Percentiles rank a stretch among this genome's conserved stretches.
phyloP scores from a whole-genome alignment of 2,113 vertebrate genomes.

The Alexandromys fortis region DNA sequence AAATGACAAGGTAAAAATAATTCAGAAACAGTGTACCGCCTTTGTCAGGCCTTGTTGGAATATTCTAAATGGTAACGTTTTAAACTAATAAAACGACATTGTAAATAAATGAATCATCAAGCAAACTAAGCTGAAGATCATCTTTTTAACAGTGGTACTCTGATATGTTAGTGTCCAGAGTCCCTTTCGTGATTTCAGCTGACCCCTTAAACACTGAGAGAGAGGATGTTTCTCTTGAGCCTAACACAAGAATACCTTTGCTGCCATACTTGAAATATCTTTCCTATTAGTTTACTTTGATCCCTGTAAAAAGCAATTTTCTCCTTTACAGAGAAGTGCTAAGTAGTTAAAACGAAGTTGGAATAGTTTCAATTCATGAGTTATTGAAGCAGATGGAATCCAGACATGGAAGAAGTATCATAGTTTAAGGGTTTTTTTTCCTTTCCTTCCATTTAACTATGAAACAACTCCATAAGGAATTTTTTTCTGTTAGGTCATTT shows the following conservation, averaged over 20 bases:
- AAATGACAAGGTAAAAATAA: background rate
- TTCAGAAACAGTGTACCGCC: background rate
- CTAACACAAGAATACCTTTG: background rate
- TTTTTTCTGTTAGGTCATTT: background rate
- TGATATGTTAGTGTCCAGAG: slow-evolving; percentile 34
- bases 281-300: slow-evolving; percentile 7
- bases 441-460: background rate
- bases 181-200: background rate
- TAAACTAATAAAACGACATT: background rate
- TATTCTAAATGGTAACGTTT: background rate
- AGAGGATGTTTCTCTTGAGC: slow-evolving; percentile 12
- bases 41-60: background rate
- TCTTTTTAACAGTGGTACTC: slow-evolving; percentile 15
- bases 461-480: background rate
- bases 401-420: slow-evolving; percentile 12
- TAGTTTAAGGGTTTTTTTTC: slow-evolving; percentile 10
- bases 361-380: slow-evolving; percentile 24
- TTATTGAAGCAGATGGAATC: slow-evolving; percentile 25
- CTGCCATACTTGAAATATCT: background rate
- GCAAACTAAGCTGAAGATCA: background rate
- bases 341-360: slow-evolving; percentile 35
- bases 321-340: background rate
- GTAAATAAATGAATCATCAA: background rate
- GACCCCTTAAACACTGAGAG: background rate
- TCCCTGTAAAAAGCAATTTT: background rate